These are phyloP conservation scores for Oncorhynchus mykiss DNA, from an alignment of 2,113 vertebrate genomes.

Conservation along the genomic window DNA sequence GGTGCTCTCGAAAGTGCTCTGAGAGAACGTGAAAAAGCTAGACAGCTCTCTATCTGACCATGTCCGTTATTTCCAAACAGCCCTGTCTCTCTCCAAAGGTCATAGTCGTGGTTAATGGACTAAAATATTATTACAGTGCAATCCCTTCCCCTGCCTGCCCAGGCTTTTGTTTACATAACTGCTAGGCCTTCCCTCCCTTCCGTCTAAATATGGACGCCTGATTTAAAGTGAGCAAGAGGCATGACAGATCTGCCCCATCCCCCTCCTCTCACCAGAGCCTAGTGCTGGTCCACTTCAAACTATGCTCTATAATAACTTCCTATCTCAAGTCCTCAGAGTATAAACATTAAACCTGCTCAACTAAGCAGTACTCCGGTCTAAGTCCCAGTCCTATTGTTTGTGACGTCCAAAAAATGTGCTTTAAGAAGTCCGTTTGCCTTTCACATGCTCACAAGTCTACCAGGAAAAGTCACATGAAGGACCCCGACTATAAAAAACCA, in stretches of 20 bases:
- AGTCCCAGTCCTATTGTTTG: constrained; percentile 35
- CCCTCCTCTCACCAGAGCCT: constrained; percentile 33
- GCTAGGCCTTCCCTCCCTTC: constrained; percentile 64
- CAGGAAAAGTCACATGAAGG: constrained; percentile 70
- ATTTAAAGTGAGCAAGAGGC: constrained; percentile 64
- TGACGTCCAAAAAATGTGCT: constrained; percentile 24
- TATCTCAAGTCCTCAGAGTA: constrained; percentile 36
- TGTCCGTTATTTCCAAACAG: not conserved
- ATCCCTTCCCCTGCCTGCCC: constrained; percentile 38
- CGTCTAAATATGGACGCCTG: constrained; percentile 77
- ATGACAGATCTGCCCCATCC: constrained; percentile 55
- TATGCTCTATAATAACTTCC: constrained; percentile 60
- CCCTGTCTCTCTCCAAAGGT: not conserved
- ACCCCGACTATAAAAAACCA: constrained; percentile 54
- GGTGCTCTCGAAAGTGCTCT: not conserved
- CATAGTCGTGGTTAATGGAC: constrained; percentile 22
- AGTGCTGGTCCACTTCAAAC: constrained; percentile 50
- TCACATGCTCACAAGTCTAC: constrained; percentile 67
- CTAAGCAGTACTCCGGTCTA: constrained; percentile 35
- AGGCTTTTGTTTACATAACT: constrained; percentile 75
- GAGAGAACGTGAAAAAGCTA: not conserved
- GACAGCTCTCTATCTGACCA: not conserved
- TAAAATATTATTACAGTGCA: constrained; percentile 42
- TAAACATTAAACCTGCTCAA: constrained; percentile 46
- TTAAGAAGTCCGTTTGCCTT: constrained; percentile 40